A percentile compares a stretch with the other conserved stretches of the same genome.
These are phyloP conservation scores for Scrobipalpa atriplicella DNA, from an alignment of 2,888 invertebrate species.

Conservation along the genomic window DNA sequence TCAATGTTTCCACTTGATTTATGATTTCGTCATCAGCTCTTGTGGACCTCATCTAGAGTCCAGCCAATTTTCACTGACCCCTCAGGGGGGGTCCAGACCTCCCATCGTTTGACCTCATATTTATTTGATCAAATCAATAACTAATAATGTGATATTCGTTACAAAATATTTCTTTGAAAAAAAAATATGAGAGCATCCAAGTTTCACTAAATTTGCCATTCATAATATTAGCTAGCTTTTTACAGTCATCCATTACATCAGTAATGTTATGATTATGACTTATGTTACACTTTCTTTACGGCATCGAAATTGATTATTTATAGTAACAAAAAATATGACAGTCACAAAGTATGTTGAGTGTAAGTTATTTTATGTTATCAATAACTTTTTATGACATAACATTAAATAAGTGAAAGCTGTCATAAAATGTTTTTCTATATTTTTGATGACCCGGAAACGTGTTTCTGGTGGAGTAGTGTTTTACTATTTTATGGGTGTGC, in stretches of 20 bases:
- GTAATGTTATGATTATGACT: no score
- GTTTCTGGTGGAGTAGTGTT: background rate
- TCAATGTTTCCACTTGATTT: slow-evolving; percentile 21
- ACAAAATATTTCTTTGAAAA: no score
- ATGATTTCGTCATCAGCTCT: slow-evolving; percentile 24
- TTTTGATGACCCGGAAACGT: slow-evolving; percentile 1
- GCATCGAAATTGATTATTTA: background rate
- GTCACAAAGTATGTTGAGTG: slow-evolving; percentile 3
- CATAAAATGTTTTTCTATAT: slow-evolving; percentile 18
- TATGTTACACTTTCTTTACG: no score
- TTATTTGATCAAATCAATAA: no score
- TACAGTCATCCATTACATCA: no score
- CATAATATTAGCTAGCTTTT: background rate
- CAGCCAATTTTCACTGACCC: no score
- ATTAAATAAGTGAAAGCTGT: slow-evolving; percentile 17
- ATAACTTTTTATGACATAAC: slow-evolving; percentile 1
- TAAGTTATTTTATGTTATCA: background rate
- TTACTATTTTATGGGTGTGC: background rate
- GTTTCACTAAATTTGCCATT: no score
- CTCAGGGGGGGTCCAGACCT: no score
- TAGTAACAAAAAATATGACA: background rate
- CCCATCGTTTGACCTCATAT: no score
- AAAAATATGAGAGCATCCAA: no score
- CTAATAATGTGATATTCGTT: no score
- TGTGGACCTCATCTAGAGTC: slow-evolving; percentile 19